Conservation (phyloP, 2,888 invertebrate genomes). For the Aspidiotus destructor region DNA sequence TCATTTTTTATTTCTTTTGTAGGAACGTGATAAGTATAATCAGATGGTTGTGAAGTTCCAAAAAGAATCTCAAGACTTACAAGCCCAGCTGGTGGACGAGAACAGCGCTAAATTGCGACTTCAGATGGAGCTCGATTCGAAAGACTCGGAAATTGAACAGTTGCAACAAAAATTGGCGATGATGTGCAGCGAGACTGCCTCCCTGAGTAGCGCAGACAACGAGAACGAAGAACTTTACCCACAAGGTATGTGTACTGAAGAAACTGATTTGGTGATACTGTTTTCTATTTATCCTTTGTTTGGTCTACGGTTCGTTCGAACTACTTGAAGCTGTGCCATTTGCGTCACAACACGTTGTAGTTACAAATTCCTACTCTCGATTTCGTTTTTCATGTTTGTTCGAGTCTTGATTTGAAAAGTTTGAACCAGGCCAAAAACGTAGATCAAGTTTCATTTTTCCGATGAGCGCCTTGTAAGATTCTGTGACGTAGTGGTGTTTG, state of each 20-base stretch:
- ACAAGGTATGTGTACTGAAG: slow-evolving; percentile 35
- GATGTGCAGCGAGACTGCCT: slow-evolving; percentile 76
- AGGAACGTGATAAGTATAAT: slow-evolving; percentile 88
- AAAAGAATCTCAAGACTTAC: slow-evolving; percentile 72
- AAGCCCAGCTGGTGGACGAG: slow-evolving; percentile 75
- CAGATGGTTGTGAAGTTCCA: slow-evolving; percentile 74
- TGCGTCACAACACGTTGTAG: no score
- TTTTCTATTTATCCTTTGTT: not conserved
- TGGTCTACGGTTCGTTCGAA: not conserved
- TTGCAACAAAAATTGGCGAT: slow-evolving; percentile 73
- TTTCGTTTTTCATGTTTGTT: no score
- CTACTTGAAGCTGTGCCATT: no score
- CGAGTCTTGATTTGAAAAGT: no score
- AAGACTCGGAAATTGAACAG: slow-evolving; percentile 92
- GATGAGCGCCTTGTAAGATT: no score
- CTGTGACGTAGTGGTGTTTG: no score
- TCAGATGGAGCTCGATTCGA: slow-evolving; percentile 94
- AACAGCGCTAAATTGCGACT: slow-evolving; percentile 64
- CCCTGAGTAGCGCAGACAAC: slow-evolving; percentile 80
- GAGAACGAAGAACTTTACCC: slow-evolving; percentile 47
- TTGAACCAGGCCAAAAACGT: no score
- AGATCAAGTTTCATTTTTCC: no score
- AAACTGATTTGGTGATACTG: not conserved
- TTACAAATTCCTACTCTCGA: no score
- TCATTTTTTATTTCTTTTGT: slow-evolving; percentile 19